Percentiles rank a stretch among this genome's conserved stretches.
These are phyloP conservation scores for Mirza zaza DNA, from an alignment of 2,113 vertebrate species.

Conservation along the genomic window DNA sequence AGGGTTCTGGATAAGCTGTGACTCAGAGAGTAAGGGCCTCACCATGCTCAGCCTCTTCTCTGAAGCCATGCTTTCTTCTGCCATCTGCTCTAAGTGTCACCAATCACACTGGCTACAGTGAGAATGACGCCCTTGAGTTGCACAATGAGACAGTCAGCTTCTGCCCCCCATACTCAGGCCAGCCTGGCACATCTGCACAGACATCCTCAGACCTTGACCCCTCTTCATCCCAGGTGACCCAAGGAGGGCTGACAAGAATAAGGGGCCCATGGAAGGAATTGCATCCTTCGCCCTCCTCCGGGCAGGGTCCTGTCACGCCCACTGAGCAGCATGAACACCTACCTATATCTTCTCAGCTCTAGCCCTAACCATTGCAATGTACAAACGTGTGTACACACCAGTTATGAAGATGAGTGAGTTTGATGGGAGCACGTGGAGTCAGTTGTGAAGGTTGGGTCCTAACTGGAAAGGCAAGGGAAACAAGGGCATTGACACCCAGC, in stretches of 20 bases:
- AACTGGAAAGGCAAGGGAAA: neutral
- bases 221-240: neutral
- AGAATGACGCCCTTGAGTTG: neutral
- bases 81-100: neutral
- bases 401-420: neutral
- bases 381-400: neutral
- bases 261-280: neutral
- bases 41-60: neutral
- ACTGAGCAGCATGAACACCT: neutral
- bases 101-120: neutral
- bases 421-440: neutral
- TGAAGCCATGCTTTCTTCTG: neutral
- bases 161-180: neutral
- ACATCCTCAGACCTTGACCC: neutral
- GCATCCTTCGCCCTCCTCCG: neutral
- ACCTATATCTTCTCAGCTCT: neutral
- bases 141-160: neutral
- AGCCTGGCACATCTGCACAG: neutral
- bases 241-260: neutral
- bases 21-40: constrained; percentile 26
- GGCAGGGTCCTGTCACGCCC: neutral
- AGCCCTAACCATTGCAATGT: neutral
- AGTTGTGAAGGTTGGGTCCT: neutral
- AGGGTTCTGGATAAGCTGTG: constrained; percentile 42
- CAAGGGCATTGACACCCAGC: neutral